Evolutionary conservation across 2,113 vertebrate genomes (phyloP), one percentile per base, ranked within the genome.

Genomic region (Mugil cephalus): DNA sequence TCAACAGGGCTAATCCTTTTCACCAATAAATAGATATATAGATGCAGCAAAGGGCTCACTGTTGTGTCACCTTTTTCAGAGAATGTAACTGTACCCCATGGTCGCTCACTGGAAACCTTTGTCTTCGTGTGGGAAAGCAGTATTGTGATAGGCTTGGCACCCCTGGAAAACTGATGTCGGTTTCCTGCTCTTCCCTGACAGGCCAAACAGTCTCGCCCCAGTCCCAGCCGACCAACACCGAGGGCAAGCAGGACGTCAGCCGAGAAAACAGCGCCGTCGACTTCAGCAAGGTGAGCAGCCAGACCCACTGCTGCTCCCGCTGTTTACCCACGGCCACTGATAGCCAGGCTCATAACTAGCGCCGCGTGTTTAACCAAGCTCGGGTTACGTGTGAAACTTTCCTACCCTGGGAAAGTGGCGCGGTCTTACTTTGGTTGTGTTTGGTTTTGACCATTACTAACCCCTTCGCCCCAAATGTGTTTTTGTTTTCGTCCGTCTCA

Each of bases 251-350:
- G 21, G 96, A 98, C 56, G 96, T 98, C 77, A 99, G 98, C 94
- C 93, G 97, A 89, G 98, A 99, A 92, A 99, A 98, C 94, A 99
- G 98, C 62, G 93, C 96, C 4, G 96, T 99, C 61, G 98, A 99
- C 91, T 99, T 99, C 48, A 98, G 97, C 91, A 99, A 99, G 96
- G 98, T 99, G 93, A 92, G 74, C 65, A 7, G 12, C 36, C 65
- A 1, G 87, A 69, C 77, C 85, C 67, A 68, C 89, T 17, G 3
- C 86, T 67, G 84, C 4, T 70, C 61, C 60, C 3, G 14, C 34
- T 92, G 87, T 92, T 92, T 82, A 46, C 78, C 59, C 12, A 51
- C n/a, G 0, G 55, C 11, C 62, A 48, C 53, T 58, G 87, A 83
- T 79, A 87, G 30, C 74, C 12, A 59, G 36, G 73, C 60, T 39